phyloP scores from a whole-genome alignment of 1,140 invertebrate species.

The Drosophila chauvacae region DNA sequence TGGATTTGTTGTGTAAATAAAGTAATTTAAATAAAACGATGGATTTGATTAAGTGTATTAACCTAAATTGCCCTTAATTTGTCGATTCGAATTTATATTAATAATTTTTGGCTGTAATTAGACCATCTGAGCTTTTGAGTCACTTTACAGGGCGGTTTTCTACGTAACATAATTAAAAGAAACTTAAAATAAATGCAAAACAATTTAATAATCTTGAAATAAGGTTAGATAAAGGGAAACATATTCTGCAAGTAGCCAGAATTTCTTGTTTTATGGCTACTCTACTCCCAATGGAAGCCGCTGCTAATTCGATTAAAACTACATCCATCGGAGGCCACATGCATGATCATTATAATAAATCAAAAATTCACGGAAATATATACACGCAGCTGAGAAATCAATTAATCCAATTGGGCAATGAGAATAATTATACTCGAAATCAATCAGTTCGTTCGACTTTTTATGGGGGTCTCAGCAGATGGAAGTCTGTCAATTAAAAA shows the following conservation, averaged over 20 bases:
- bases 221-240: too few species aligned
- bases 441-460: constrained; percentile 37
- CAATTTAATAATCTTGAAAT: not conserved
- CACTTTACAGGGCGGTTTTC: not conserved
- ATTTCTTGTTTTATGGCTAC: not conserved
- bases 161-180: not conserved
- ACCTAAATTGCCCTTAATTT: not conserved
- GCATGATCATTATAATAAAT: constrained; percentile 22
- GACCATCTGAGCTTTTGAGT: not conserved
- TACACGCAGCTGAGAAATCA: constrained; percentile 22
- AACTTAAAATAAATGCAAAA: not conserved
- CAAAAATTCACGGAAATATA: constrained; percentile 26
- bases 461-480: constrained; percentile 28
- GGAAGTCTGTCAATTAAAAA: constrained; percentile 15
- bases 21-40: constrained; percentile 6
- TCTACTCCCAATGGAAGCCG: not conserved
- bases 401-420: constrained; percentile 41
- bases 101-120: not conserved
- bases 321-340: constrained; percentile 47
- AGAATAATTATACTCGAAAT: constrained; percentile 41
- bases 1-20: constrained; percentile 59
- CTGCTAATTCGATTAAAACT: constrained; percentile 54
- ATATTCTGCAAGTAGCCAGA: not conserved
- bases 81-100: not conserved
- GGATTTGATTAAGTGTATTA: constrained; percentile 2